Base-by-base conservation (phyloP, 37 sponge, comb jelly and placozoan species). In the Crambe crambe region DNA sequence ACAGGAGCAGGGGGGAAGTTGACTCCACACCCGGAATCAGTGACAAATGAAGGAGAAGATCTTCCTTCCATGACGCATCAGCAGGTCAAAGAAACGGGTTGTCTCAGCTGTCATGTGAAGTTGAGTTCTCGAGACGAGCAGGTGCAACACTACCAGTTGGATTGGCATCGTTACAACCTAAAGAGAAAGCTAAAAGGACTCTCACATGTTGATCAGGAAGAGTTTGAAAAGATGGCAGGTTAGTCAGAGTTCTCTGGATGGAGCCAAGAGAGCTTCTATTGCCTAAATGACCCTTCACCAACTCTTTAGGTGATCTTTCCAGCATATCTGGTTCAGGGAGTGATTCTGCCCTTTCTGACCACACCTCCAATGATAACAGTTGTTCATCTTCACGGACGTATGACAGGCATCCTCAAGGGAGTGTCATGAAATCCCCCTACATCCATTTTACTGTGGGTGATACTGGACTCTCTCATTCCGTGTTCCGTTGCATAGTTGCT, bases 111-210 rank as follows among this genome's bases (percentile, higher is more conserved):
- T 73, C 82, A 74, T 26, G 80, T 86, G 67, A 70, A 75, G 2
- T 81, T 94, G 54, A 69, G 30, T 6, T 51, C 58, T 64, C 54
- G 95, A 51, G 72, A 73, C 26, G 91, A 90, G 44, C 90, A 94
- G 89, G 87, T 97, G 42, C 63, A 44, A 26, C 98, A 97, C 68
- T 94, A 92, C 71, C 70, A 73, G 39, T 81, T 90, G 72, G 98
- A 97, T 78, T 97, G 98, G 98, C 98, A 97, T 57, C 76, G 89
- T 21, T 90, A 84, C 85, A 97, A 97, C 69, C 62, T 97, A 2
- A 92, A 90, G 74, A 87, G 88, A 63, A 78, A 68, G 54, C 59
- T 95, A 25, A 81, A 71, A n/a, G 93, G 93, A 5, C 70, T 51
- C 36, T 1, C 73, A 9, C 72, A 66, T 25, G 62, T 97, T 12